Evolutionary conservation across 2,113 vertebrate species (phyloP), one percentile per base, ranked within the genome.

Genomic region (Litocranius walleri): DNA sequence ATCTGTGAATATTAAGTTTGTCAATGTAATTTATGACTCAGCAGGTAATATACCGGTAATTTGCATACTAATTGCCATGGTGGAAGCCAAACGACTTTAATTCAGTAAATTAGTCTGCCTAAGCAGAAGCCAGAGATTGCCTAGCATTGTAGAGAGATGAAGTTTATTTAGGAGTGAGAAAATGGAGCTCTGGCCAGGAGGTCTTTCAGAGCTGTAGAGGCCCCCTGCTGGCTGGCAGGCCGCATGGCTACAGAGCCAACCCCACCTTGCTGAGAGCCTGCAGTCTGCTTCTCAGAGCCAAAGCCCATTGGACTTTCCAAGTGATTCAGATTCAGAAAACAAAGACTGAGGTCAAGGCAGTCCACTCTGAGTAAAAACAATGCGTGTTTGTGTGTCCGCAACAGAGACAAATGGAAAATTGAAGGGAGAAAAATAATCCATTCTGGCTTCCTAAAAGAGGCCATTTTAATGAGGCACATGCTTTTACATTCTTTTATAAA

Each of bases 11-110:
- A 94, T 96, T 97, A 94, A 78, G 95, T 96, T 96, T 96, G 59
- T 97, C 92, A 96, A 88, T 94, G 61, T 95, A 97, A 74, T 97
- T 98, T 97, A 97, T 50, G 90, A 87, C 74, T 97, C 54, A 29
- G 96, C 86, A 98, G 62, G 45, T 97, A 97, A 97, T 98, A 97
- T 33, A 74, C 59, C 9, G 33, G 91, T 94, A 57, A 96, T 88
- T 93, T 97, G 97, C 97, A 98, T 94, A 78, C 77, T 97, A 88
- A 97, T 97, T 98, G 88, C 45, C 0, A 2, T n/a, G 43, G 84
- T 59, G 95, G 93, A 90, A 97, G 21, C 80, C 96, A 40, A 89
- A 25, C 23, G 45, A 91, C 57, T 98, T 98, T 98, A 97, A 98
- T 97, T 97, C 61, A 61, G 61, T 40, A 12, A 97, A 9, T 97